Conservation (phyloP, 2,888 invertebrate genomes). For the Koerneria pararmatus region DNA sequence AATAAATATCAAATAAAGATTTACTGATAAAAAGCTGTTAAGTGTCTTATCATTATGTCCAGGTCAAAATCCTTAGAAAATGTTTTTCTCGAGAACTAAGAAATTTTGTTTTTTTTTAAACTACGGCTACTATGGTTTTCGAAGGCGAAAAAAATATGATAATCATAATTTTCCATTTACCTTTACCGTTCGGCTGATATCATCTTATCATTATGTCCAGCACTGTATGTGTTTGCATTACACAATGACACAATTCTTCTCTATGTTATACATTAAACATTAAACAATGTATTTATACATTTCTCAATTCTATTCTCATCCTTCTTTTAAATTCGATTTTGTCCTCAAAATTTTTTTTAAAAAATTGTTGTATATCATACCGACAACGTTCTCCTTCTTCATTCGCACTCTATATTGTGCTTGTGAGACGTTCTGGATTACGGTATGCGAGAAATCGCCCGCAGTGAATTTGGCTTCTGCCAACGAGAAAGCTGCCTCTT, state of each 20-base stretch:
- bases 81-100: no score
- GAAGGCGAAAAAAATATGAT: no score
- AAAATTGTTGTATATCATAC: constrained; percentile 59
- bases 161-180: no score
- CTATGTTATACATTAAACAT: background rate
- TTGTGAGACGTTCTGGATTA: constrained; percentile 94
- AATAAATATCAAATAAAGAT: no score
- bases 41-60: no score
- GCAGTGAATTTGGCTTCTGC: constrained; percentile 98
- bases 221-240: no score
- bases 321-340: background rate
- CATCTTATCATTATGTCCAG: no score
- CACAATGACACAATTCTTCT: background rate
- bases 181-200: no score
- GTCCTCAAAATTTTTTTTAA: background rate
- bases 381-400: constrained; percentile 98
- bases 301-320: background rate
- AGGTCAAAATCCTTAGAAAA: no score
- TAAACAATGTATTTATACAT: background rate
- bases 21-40: no score
- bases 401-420: constrained; percentile 79
- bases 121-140: no score
- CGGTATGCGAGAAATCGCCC: constrained; percentile 95
- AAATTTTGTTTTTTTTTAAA: no score
- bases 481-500: constrained; percentile 94